Base-by-base conservation (phyloP, 2,113 vertebrate genomes). In the Lophura nycthemera region DNA sequence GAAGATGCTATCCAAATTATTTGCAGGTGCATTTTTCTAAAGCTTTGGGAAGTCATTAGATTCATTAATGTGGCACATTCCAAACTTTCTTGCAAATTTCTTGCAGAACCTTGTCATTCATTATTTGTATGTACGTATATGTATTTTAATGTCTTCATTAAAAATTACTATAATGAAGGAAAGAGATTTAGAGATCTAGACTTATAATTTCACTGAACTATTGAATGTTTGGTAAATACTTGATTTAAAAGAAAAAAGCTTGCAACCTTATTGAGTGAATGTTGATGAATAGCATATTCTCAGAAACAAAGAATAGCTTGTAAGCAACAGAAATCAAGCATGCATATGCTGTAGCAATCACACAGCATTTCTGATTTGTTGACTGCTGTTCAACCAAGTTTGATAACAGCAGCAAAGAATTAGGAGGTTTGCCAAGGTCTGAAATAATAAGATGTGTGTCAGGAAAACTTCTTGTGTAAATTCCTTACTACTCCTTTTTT, bases 61-160 rank as follows among this genome's bases (percentile, higher is more conserved):
- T 71, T 81, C 4, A 11, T 81, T 64, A 11, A 24, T 40, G 3
- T 40, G 21, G 47, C 67, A 19, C 38, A 65, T 81, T 60, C 42
- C 29, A 64, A 81, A 92, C 67, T 82, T 64, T 34, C n/a, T 59
- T 21, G 10, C 22, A 92, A 86, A 70, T 78, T 34, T 71, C 11
- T 78, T 89, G 47, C 34, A 75, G 89, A 78, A 17, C 6, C 11
- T 38, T 30, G 17, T 36, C 2, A 74, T 75, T 90, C 29, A 24
- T 30, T 54, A 86, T 18, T 70, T 50, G 3, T 45, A 8, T 30
- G 10, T n/a, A 14, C 48, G 18, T 59, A 24, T 48, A 43, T 22
- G 56, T 4, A n/a, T 79, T 30, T 61, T 13, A 9, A 75, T 29
- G 40, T 7, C 2, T n/a, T 30, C 48, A 32, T 76, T 72, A 57